A percentile compares a stretch with the other conserved stretches of the same genome.
phyloP scores from a whole-genome alignment of 2,113 vertebrate species.

The Chionodraco myersi region DNA sequence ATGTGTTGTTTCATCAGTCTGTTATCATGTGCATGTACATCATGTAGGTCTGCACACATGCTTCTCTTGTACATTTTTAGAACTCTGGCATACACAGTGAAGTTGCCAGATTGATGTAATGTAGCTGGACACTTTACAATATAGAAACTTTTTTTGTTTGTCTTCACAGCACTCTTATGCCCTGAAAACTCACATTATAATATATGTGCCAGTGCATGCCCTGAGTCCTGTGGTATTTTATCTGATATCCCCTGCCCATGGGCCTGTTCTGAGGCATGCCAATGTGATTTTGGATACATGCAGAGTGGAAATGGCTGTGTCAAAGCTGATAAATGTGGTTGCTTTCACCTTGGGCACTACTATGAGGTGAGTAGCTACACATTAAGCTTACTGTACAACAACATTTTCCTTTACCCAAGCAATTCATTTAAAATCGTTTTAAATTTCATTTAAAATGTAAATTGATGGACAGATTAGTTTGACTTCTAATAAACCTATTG shows the following conservation, averaged over 20 bases:
- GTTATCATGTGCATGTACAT: conserved; percentile 26
- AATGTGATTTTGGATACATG: conserved; percentile 43
- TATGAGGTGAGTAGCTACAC: conserved; percentile 31
- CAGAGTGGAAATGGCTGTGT: conserved; percentile 43
- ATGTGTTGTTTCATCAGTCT: conserved; percentile 34
- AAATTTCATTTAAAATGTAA: not conserved
- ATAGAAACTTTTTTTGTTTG: conserved; percentile 20
- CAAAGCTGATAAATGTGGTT: conserved; percentile 54
- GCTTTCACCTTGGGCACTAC: conserved; percentile 39
- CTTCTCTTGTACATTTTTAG: conserved; percentile 13
- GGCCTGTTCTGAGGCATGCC: conserved; percentile 59
- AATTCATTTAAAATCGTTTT: not conserved
- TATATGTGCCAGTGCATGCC: conserved; percentile 54
- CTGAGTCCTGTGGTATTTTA: conserved; percentile 48
- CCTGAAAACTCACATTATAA: conserved; percentile 51
- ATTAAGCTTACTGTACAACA: not conserved
- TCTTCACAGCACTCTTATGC: conserved; percentile 46
- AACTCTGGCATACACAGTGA: conserved; percentile 31
- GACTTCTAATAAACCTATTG: not conserved
- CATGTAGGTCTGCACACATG: conserved; percentile 25
- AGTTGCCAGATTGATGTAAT: conserved; percentile 31
- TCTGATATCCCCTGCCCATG: conserved; percentile 41
- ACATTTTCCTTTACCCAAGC: not conserved
- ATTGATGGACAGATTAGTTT: not conserved
- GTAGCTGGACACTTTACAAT: conserved; percentile 13